Conservation (phyloP, 2,888 invertebrate species). For the Cosmia trapezina region DNA sequence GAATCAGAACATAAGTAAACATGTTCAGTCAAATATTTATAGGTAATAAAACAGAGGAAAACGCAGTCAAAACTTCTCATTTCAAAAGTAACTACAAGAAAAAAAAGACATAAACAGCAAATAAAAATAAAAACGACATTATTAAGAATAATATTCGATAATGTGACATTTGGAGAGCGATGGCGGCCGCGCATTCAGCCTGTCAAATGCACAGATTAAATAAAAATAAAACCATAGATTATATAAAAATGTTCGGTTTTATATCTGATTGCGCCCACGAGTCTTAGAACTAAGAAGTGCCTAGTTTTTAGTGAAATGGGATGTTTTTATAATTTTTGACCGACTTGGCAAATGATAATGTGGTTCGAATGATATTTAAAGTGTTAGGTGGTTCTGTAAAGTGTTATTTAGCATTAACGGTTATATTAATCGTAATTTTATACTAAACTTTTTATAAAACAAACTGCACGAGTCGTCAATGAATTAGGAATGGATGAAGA, state of each 20-base stretch:
- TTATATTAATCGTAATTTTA: not conserved
- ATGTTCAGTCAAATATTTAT: conserved; percentile 32
- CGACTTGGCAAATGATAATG: conserved; percentile 50
- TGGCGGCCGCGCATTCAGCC: conserved; percentile 59
- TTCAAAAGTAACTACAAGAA: conserved; percentile 39
- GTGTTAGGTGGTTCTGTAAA: not conserved
- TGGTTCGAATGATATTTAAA: not conserved
- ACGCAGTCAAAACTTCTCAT: conserved; percentile 53
- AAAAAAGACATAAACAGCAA: conserved; percentile 53
- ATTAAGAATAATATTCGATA: conserved; percentile 57
- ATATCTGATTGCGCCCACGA: conserved; percentile 57
- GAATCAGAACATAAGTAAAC: conserved; percentile 11
- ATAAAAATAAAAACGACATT: conserved; percentile 54
- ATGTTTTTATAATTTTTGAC: conserved; percentile 55
- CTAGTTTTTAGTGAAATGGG: conserved; percentile 46
- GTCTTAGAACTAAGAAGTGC: conserved; percentile 42
- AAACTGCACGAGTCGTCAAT: not conserved
- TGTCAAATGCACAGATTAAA: conserved; percentile 66
- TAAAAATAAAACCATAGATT: conserved; percentile 58
- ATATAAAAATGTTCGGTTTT: conserved; percentile 43
- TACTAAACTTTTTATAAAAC: not conserved
- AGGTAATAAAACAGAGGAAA: conserved; percentile 55
- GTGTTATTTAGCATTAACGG: conserved; percentile 12
- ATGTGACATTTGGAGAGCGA: conserved; percentile 64
- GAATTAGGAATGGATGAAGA: not conserved